Conservation (phyloP, 2,888 invertebrate genomes). For the Agrotis puta region DNA sequence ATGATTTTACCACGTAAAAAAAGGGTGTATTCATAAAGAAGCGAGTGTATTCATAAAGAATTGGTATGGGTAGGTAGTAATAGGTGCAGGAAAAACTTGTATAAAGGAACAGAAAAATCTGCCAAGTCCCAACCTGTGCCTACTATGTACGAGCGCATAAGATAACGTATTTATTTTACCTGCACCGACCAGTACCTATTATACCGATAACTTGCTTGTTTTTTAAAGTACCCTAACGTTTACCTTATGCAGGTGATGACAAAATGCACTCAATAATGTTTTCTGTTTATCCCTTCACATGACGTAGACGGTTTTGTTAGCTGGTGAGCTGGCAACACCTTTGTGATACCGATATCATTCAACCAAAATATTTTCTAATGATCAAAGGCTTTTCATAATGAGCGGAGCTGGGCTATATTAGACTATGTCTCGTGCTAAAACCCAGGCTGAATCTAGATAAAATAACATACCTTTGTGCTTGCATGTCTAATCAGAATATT, state of each 20-base stretch:
- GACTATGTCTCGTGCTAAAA: background rate
- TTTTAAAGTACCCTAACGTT: background rate
- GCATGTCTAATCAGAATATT: background rate
- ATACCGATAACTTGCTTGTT: too few species aligned
- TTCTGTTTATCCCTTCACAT: background rate
- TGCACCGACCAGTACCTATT: too few species aligned
- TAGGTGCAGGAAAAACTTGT: too few species aligned
- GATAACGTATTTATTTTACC: too few species aligned
- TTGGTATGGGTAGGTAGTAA: too few species aligned
- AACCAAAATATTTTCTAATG: slow-evolving; percentile 31
- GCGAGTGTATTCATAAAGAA: too few species aligned
- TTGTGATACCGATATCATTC: slow-evolving; percentile 42
- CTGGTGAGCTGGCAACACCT: slow-evolving; percentile 5
- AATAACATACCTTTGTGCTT: background rate
- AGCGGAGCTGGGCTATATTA: background rate
- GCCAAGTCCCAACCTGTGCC: too few species aligned
- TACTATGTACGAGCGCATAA: too few species aligned
- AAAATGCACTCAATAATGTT: background rate
- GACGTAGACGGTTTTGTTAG: background rate
- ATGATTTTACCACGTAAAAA: too few species aligned
- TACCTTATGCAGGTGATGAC: background rate
- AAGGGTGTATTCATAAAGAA: too few species aligned
- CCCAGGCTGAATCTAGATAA: background rate
- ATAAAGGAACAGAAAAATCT: too few species aligned
- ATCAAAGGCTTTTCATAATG: slow-evolving; percentile 36